phyloP scores from a whole-genome alignment of 2,113 vertebrate species.

The Pangasianodon gigas region DNA sequence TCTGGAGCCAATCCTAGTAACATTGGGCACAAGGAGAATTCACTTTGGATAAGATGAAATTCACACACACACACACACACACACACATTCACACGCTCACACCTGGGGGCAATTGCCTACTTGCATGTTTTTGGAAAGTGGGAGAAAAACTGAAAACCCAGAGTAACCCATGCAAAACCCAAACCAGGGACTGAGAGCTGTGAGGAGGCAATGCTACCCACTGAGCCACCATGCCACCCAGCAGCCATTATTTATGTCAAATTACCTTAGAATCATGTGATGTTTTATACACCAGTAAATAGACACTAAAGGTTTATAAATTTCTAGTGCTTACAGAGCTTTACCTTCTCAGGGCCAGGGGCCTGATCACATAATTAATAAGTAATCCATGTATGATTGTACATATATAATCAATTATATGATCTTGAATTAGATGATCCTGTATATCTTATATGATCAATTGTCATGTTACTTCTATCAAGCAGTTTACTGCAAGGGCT shows the following conservation, averaged over 20 bases:
- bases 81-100: too few species aligned
- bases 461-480: too few species aligned
- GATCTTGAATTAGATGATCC: neutral
- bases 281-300: neutral
- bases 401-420: neutral
- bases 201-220: too few species aligned
- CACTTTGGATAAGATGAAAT: too few species aligned
- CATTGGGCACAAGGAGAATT: too few species aligned
- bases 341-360: neutral
- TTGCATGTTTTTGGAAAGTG: neutral
- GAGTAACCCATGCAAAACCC: too few species aligned
- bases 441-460: too few species aligned
- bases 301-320: neutral
- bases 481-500: neutral
- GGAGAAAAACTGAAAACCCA: neutral
- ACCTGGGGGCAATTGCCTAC: too few species aligned
- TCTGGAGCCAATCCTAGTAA: too few species aligned
- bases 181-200: too few species aligned
- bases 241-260: neutral
- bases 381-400: neutral
- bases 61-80: too few species aligned
- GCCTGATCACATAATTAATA: neutral
- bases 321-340: neutral
- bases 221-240: neutral
- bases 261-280: neutral